A percentile compares a stretch with the other conserved stretches of the same genome.
Conservation (phyloP, 1,140 invertebrate species). For the Catajapyx aquilonaris region DNA sequence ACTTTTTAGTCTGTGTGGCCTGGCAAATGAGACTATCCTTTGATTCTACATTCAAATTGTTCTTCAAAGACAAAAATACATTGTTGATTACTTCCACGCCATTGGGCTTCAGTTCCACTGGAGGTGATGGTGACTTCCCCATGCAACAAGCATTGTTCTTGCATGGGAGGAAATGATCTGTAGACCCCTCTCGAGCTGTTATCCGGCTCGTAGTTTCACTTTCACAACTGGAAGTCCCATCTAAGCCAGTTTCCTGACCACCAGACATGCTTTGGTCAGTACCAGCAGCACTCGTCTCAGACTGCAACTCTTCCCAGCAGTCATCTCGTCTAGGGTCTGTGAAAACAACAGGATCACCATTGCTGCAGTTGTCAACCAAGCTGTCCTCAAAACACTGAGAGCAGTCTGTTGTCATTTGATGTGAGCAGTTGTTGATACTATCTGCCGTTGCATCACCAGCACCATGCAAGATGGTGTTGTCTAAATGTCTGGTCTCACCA, state of each 20-base stretch:
- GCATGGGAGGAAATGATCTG: neutral
- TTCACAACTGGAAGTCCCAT: slow-evolving; percentile 13
- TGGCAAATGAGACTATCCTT: too few relatives aligned
- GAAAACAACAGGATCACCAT: slow-evolving; percentile 4
- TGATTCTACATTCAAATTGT: too few relatives aligned
- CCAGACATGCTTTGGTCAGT: slow-evolving; percentile 25
- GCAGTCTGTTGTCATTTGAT: slow-evolving; percentile 11
- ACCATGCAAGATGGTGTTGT: too few relatives aligned
- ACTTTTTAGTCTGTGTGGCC: too few relatives aligned
- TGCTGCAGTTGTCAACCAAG: slow-evolving; percentile 15
- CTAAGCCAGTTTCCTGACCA: slow-evolving; percentile 7
- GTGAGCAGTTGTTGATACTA: slow-evolving; percentile 8
- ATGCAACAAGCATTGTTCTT: neutral
- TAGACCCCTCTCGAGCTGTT: too few relatives aligned
- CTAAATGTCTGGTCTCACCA: too few relatives aligned
- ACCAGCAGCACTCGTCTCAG: slow-evolving; percentile 15
- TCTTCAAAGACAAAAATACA: too few relatives aligned
- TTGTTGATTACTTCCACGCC: neutral
- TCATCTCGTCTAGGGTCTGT: slow-evolving; percentile 10
- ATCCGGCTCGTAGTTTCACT: too few relatives aligned
- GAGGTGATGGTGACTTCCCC: neutral
- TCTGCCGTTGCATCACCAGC: slow-evolving; percentile 3
- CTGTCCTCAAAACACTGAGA: slow-evolving; percentile 17
- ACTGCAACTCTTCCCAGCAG: slow-evolving; percentile 17
- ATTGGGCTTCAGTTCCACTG: neutral